Conservation (phyloP, 1,140 invertebrate species). For the Temnothorax longispinosus region DNA sequence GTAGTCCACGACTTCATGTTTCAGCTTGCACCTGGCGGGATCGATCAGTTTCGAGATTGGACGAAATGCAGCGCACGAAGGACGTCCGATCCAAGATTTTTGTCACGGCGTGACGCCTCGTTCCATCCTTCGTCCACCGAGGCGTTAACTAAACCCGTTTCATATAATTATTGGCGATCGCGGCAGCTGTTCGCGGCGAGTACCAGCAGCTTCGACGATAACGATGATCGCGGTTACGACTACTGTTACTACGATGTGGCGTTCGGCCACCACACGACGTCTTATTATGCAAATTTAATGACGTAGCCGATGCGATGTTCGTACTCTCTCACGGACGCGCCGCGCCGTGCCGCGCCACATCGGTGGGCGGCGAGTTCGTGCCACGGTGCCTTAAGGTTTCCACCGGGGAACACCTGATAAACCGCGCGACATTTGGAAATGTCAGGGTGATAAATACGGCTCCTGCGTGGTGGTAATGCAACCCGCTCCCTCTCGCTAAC, state of each 20-base stretch:
- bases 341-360: neutral
- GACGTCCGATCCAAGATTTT: constrained; percentile 21
- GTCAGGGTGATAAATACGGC: constrained; percentile 74
- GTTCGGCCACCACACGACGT: constrained; percentile 73
- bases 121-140: neutral
- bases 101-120: neutral
- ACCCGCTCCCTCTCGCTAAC: constrained; percentile 18
- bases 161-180: constrained; percentile 61
- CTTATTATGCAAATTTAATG: constrained; percentile 83
- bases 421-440: constrained; percentile 79
- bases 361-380: constrained; percentile 45
- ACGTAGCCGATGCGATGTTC: constrained; percentile 62
- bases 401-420: constrained; percentile 71
- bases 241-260: neutral
- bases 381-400: constrained; percentile 62
- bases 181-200: constrained; percentile 65
- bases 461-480: constrained; percentile 41
- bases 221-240: neutral
- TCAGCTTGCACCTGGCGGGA: constrained; percentile 13
- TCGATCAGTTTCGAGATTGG: constrained; percentile 13
- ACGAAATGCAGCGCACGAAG: neutral
- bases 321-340: neutral
- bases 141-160: constrained; percentile 54
- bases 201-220: constrained; percentile 1
- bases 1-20: neutral